phyloP scores from a whole-genome alignment of 2,888 invertebrate species.

The Heterodera filipjevi region DNA sequence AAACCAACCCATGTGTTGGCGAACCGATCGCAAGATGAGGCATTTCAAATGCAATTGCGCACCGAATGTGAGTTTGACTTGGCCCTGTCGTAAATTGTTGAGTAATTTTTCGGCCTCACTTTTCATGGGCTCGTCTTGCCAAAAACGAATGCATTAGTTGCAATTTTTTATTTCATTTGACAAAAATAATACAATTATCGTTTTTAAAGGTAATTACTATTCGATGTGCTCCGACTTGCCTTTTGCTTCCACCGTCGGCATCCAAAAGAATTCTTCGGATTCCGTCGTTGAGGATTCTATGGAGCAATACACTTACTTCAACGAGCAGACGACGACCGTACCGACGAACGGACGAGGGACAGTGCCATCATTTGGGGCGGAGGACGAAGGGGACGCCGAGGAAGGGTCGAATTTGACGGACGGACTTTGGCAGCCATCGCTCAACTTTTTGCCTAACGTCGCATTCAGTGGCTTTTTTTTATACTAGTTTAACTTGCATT shows the following conservation, averaged over 20 bases:
- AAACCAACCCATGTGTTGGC: slow-evolving; percentile 52
- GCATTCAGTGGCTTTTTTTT: slow-evolving; percentile 40
- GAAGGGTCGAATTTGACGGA: slow-evolving; percentile 11
- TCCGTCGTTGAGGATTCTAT: slow-evolving; percentile 10
- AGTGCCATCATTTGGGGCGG: slow-evolving; percentile 11
- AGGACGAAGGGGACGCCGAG: slow-evolving; percentile 18
- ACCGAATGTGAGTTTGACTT: slow-evolving; percentile 29
- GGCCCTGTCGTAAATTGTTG: too few species aligned
- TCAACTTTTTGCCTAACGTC: slow-evolving; percentile 43
- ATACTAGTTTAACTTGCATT: background rate
- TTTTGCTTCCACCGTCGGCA: background rate
- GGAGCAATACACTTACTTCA: background rate
- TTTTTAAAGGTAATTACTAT: slow-evolving; percentile 9
- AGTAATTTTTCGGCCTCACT: background rate
- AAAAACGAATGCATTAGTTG: too few species aligned
- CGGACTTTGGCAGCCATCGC: slow-evolving; percentile 31
- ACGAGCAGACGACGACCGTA: slow-evolving; percentile 5
- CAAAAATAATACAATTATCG: too few species aligned
- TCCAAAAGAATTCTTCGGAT: background rate
- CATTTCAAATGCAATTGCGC: slow-evolving; percentile 40
- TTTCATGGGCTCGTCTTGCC: background rate
- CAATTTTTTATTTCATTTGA: too few species aligned
- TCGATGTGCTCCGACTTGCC: background rate
- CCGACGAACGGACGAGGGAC: background rate
- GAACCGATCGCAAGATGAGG: slow-evolving; percentile 49